Percentiles rank a stretch among this genome's conserved stretches.
These are phyloP conservation scores for Galleria mellonella DNA, from an alignment of 1,140 invertebrate genomes.

Conservation along the genomic window DNA sequence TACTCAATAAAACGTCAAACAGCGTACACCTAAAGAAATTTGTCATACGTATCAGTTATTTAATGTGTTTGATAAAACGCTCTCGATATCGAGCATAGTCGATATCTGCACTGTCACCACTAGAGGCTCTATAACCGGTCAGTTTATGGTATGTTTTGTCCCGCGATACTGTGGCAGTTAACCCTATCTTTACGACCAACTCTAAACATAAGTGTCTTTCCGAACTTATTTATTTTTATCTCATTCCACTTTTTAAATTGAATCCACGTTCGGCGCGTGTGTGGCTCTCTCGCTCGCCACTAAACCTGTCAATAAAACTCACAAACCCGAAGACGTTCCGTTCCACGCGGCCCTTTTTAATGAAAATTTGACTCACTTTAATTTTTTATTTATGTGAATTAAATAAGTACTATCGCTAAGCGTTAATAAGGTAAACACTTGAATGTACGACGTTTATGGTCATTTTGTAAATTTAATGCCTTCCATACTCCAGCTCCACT, in stretches of 20 bases:
- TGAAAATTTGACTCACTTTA: constrained; percentile 57
- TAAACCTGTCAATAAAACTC: constrained; percentile 67
- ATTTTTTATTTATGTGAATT: constrained; percentile 52
- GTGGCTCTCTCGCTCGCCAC: constrained; percentile 53
- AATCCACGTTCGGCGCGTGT: constrained; percentile 62
- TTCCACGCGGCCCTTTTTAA: constrained; percentile 55
- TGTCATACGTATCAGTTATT: constrained; percentile 1
- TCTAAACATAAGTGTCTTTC: constrained; percentile 72
- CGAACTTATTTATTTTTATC: constrained; percentile 70
- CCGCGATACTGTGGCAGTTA: constrained; percentile 62
- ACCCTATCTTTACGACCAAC: constrained; percentile 69
- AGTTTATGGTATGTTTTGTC: constrained; percentile 70
- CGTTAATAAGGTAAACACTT: constrained; percentile 36
- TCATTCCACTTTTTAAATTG: constrained; percentile 71
- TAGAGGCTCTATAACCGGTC: constrained; percentile 45
- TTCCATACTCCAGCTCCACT: constrained; percentile 27
- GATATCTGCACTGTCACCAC: constrained; percentile 22
- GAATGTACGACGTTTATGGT: constrained; percentile 27
- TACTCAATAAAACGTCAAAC: constrained; percentile 1
- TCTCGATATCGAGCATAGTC: constrained; percentile 3
- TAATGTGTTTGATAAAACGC: background rate
- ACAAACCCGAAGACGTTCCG: constrained; percentile 15
- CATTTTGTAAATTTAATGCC: constrained; percentile 36
- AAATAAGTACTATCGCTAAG: constrained; percentile 34
- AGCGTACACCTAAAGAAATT: constrained; percentile 2